Conservation (phyloP, 2,888 invertebrate species). For the Amaurobius ferox region DNA sequence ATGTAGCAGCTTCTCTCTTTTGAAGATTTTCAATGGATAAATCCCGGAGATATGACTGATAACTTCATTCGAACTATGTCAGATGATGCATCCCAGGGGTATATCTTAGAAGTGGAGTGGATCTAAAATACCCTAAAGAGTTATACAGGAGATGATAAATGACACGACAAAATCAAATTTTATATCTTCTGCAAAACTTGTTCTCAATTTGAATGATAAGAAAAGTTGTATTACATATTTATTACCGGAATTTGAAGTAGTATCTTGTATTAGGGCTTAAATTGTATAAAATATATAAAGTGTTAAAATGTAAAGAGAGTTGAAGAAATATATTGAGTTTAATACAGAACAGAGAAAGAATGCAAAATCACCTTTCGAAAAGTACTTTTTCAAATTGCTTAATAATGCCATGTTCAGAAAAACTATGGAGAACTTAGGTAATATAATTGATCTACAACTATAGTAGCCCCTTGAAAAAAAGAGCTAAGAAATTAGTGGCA, state of each 20-base stretch:
- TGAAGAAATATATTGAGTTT: too few species aligned
- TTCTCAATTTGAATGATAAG: too few species aligned
- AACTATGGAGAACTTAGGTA: too few species aligned
- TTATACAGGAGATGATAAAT: not conserved
- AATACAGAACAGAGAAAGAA: too few species aligned
- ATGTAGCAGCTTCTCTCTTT: not conserved
- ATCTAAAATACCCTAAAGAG: not conserved
- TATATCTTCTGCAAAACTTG: too few species aligned
- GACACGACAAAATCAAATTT: not conserved
- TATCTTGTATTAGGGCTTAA: too few species aligned
- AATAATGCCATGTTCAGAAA: too few species aligned
- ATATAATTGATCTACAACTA: constrained; percentile 64
- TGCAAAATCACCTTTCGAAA: too few species aligned
- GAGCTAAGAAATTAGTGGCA: constrained; percentile 17
- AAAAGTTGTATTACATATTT: constrained; percentile 73
- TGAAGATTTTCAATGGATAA: constrained; percentile 35
- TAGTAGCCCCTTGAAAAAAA: constrained; percentile 44
- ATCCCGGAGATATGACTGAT: not conserved
- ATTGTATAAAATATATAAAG: not conserved
- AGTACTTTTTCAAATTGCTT: too few species aligned
- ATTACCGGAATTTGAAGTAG: not conserved
- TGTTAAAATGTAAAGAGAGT: not conserved
- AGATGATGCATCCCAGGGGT: not conserved
- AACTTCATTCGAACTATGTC: not conserved
- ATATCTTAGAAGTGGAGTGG: not conserved